Evolutionary conservation across 2,113 vertebrate species (phyloP), one percentile per base, ranked within the genome.

Genomic region (Ictalurus punctatus): DNA sequence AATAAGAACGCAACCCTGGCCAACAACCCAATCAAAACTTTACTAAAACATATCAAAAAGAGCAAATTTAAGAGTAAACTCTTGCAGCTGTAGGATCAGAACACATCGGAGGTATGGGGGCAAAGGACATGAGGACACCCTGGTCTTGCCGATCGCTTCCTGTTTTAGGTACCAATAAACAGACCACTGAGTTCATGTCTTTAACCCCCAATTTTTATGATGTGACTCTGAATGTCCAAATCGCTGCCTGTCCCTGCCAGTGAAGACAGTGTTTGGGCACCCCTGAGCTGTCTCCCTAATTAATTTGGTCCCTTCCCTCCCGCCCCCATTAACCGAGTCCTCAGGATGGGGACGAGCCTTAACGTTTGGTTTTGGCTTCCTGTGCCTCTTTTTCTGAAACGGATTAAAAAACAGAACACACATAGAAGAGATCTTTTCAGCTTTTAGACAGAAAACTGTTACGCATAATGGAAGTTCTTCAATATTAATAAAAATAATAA

Each of bases 341-440:
- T 90, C 83, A 58, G 52, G 74, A 37, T 25, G 78, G 44, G 86
- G 27, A 40, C 23, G 48, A 30, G 86, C 40, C 88, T 83, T 96
- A 96, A 81, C 92, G 95, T 90, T 95, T 96, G 23, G 87, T 91
- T 93, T 96, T 96, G 80, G 94, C n/a, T 30, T 95, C 94, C 65
- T 95, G 94, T 0, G 86, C 92, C 73, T 95, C 95, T 95, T 93
- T 94, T 40, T 92, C 93, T 93, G 84, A 63, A 90, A 91, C 30
- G 69, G 16, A 90, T 21, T 44, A 44, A n/a, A 91, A 37, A 44
- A 27, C 82, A 23, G 54, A 59, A 3, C 44, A 23, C 1, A 81
- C 0, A 34, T 0, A 58, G 0, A 79, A n/a, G 44, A 14, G 10
- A n/a, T 83, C 4, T 9, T 58, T 21, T 58, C n/a, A 59, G 25